A percentile compares a stretch with the other conserved stretches of the same genome.
Conservation (phyloP, 2,797 vertebrate genomes). For the Strix occidentalis region DNA sequence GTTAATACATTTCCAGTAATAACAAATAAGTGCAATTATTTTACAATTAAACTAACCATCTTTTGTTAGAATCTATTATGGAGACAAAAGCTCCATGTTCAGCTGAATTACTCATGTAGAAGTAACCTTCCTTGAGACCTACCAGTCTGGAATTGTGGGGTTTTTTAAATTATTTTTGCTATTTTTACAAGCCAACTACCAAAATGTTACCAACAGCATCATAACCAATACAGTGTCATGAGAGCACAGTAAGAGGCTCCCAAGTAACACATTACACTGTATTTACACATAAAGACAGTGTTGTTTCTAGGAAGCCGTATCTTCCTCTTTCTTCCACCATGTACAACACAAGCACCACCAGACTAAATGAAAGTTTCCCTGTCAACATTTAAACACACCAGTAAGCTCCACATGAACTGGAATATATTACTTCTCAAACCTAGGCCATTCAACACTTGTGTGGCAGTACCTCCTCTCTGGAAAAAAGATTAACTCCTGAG, state of each 20-base stretch:
- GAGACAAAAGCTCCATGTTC: background rate
- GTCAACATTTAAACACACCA: background rate
- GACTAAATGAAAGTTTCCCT: background rate
- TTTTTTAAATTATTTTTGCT: too few relatives aligned
- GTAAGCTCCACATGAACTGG: background rate
- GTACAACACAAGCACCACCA: background rate
- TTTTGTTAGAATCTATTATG: background rate
- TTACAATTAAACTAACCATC: background rate
- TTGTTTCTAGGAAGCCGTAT: background rate
- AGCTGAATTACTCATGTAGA: fast-evolving
- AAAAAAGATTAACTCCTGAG: background rate
- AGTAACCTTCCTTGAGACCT: background rate
- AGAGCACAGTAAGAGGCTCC: background rate
- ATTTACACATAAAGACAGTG: background rate
- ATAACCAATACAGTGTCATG: background rate
- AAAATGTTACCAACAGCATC: background rate
- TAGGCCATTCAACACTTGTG: background rate
- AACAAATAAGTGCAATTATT: background rate
- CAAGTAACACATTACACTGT: background rate
- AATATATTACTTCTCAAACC: background rate
- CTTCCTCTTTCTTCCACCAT: background rate
- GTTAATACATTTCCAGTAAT: background rate
- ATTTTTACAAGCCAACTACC: background rate
- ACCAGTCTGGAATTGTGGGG: background rate
- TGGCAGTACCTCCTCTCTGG: background rate